Evolutionary conservation across 30 jellyfish, hydroid and myxozoan species (phyloP), one percentile per base, ranked within the genome.

Genomic region (Phacellophora camtschatica): DNA sequence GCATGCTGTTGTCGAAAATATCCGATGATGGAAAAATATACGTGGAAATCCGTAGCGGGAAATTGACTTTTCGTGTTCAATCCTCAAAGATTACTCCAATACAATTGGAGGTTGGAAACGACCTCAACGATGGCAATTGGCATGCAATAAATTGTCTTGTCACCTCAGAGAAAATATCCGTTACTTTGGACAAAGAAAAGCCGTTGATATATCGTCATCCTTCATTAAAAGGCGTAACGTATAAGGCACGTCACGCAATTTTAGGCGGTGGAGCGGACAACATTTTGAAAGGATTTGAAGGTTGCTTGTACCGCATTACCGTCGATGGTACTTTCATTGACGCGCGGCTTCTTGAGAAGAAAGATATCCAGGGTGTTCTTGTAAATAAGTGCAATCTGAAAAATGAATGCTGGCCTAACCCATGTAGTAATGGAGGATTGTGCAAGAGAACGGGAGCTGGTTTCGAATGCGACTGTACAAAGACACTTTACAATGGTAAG

Each of bases 211-310:
- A 62, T 70, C 82, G 70, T 67, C 74, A 71, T 11, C 78, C 79
- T 8, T 75, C 84, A 67, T 49, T 83, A 19, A 69, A 82, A 49
- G 71, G 37, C 18, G 72, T 86, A 28, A 31, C 37, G 13, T 87
- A 81, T 64, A 71, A 54, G 29, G 89, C 96, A 12, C 79, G 76
- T 45, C 65, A 81, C 74, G 94, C 57, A 12, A 74, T 95, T 20
- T 66, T 94, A n/a, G 99, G 96, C 18, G 97, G 99, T n/a, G 99
- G 99, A 0, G 96, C 94, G 15, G 99, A 94, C 43, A 77, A 84
- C 23, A 64, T 85, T 18, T 64, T 86, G 31, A 48, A 68, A 4
- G 99, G 99, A 18, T 87, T 94, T 49, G 89, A 58, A 13, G 99
- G 99, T 16, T 94, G 99, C 78, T 57, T 94, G 25, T 77, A 94